Evolutionary conservation across 2,113 vertebrate genomes (phyloP), one percentile per base, ranked within the genome.

Genomic region (Camelus dromedarius): DNA sequence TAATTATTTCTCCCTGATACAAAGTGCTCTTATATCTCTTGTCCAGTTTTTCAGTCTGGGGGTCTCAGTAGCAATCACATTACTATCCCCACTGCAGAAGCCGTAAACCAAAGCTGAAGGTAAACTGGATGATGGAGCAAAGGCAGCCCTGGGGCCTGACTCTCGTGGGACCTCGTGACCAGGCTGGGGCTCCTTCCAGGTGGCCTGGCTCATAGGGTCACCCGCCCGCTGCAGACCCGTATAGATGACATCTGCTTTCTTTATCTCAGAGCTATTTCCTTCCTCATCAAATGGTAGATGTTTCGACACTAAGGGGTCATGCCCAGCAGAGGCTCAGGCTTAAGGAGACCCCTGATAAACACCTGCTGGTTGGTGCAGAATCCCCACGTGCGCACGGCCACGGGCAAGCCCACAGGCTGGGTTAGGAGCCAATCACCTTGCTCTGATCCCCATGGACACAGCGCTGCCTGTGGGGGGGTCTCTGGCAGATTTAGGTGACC

Each of bases 391-490:
- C 2, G 8, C 4, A 9, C 0, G 3, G 42, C 30, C 50, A 18
- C 0, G 0, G 46, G 64, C 30, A 56, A 81, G 75, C 62, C 56
- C 10, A 4, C 20, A 50, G 54, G 19, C 22, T 0, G 0, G 52
- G 75, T 20, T 22, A n/a, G 11, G 42, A 89, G 58, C 50, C 69
- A 52, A 2, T 6, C 1, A 5, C 56, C n/a, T 24, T 30, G 2
- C 72, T 72, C 16, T 79, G 20, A 20, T 73, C 62, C 16, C n/a
- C 88, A 30, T 0, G 3, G 84, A 48, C 56, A 15, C 22, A 8
- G 69, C 48, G 60, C 86, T 58, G 76, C 22, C 70, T 76, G 13
- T 15, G 9, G 46, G 10, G 10, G 42, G 13, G 38, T 5, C 38
- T 26, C 50, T 48, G 2, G 66, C 5, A 52, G 85, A 75, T 52